These are phyloP conservation scores for Halictus ligatus DNA, from an alignment of 2,888 invertebrate genomes.

Conservation along the genomic window DNA sequence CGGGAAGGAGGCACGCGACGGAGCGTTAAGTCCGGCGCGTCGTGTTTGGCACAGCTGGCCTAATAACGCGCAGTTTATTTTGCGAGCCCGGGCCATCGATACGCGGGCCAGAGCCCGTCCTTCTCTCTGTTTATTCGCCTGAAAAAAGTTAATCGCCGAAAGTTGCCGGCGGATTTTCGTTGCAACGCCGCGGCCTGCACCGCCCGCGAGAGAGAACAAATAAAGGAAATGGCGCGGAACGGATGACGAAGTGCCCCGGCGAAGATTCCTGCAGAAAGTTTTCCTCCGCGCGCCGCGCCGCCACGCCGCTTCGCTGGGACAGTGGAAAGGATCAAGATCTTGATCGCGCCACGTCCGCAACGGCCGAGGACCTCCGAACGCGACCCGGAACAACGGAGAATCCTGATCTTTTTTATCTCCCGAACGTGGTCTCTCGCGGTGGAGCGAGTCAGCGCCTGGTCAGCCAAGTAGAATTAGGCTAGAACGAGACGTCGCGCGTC, in stretches of 20 bases:
- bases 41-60: constrained; percentile 49
- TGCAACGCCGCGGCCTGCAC: background rate
- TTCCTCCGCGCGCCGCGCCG: background rate
- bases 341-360: constrained; percentile 3
- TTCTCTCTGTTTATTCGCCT: constrained; percentile 45
- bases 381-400: background rate
- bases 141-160: constrained; percentile 63
- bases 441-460: background rate
- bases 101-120: constrained; percentile 21
- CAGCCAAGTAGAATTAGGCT: background rate
- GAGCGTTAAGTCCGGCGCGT: constrained; percentile 33
- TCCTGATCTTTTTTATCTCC: background rate
- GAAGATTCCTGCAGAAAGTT: constrained; percentile 44
- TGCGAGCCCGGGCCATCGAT: constrained; percentile 36
- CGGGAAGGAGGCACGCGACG: constrained; percentile 7
- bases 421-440: background rate
- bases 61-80: constrained; percentile 51
- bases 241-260: constrained; percentile 62
- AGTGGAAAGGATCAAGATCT: background rate
- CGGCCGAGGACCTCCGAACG: background rate
- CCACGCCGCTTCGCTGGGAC: background rate
- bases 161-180: constrained; percentile 53
- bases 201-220: constrained; percentile 45
- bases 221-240: constrained; percentile 67
- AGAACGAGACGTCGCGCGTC: background rate